A percentile compares a stretch with the other conserved stretches of the same genome.
Evolutionary conservation across 2,113 vertebrate genomes (phyloP).

Genomic region (Pedionomus torquatus): DNA sequence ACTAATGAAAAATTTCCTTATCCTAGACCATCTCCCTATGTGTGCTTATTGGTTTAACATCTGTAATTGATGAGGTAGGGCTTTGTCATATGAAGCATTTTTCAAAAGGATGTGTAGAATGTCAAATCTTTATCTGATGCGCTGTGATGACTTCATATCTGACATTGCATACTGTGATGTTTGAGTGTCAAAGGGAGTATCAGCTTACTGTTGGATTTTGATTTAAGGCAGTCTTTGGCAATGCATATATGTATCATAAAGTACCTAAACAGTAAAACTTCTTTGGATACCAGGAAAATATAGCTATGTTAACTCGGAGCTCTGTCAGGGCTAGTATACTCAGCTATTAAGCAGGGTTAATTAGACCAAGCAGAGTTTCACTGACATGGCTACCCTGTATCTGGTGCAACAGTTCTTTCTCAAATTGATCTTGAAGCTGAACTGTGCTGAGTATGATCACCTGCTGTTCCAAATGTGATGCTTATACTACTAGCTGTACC

Average conservation of each 20-base stretch:
- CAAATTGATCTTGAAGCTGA: not conserved
- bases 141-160: not conserved
- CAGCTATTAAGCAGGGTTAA: not conserved
- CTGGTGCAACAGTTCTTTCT: not conserved
- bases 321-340: not conserved
- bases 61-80: not conserved
- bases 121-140: not conserved
- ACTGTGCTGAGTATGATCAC: not conserved
- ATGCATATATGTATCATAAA: not conserved
- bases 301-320: not conserved
- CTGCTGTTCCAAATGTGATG: not conserved
- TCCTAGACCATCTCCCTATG: not conserved
- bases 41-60: not conserved
- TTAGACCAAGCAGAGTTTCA: not conserved
- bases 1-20: not conserved
- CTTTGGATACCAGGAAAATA: not conserved
- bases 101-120: not conserved
- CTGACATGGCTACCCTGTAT: not conserved
- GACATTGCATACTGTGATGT: not conserved
- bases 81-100: not conserved
- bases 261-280: not conserved
- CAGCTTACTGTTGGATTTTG: not conserved
- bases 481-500: not conserved
- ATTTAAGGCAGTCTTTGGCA: not conserved
- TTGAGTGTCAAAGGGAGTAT: not conserved